Percentiles rank a stretch among this genome's conserved stretches.
phyloP scores from a whole-genome alignment of 2,113 vertebrate species.

The Xiphias gladius region DNA sequence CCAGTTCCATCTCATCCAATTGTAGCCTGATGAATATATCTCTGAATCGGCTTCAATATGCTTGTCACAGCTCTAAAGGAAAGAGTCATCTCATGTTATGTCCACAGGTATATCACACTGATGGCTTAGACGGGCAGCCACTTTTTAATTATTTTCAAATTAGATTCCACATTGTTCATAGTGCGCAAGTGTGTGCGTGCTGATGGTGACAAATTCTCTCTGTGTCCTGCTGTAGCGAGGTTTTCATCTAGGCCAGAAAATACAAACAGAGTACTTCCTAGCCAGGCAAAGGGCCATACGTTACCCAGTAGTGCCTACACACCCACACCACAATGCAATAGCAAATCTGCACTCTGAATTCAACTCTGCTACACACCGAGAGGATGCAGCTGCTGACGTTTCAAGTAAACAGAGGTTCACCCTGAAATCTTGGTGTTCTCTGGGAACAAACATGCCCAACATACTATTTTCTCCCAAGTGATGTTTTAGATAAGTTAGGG shows the following conservation, averaged over 20 bases:
- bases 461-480: background rate
- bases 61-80: constrained; percentile 35
- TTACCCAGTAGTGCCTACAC: constrained; percentile 10
- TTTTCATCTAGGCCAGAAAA: constrained; percentile 40
- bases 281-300: constrained; percentile 5
- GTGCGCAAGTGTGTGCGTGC: background rate
- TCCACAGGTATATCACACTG: constrained; percentile 36
- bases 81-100: constrained; percentile 29
- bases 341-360: constrained; percentile 8
- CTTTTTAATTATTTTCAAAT: constrained; percentile 52
- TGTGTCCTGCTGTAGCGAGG: constrained; percentile 2
- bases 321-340: background rate
- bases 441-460: constrained; percentile 11
- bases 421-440: background rate
- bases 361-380: constrained; percentile 23
- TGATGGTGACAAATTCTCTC: constrained; percentile 21
- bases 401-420: background rate
- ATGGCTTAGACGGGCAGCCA: background rate
- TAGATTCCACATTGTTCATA: constrained; percentile 22
- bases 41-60: constrained; percentile 42
- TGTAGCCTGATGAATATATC: constrained; percentile 47
- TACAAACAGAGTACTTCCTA: constrained; percentile 12
- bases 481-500: background rate
- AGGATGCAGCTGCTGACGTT: constrained; percentile 18
- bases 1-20: constrained; percentile 51